Evolutionary conservation across 2,113 vertebrate species (phyloP).

Genomic region (Anthoscopus minutus): DNA sequence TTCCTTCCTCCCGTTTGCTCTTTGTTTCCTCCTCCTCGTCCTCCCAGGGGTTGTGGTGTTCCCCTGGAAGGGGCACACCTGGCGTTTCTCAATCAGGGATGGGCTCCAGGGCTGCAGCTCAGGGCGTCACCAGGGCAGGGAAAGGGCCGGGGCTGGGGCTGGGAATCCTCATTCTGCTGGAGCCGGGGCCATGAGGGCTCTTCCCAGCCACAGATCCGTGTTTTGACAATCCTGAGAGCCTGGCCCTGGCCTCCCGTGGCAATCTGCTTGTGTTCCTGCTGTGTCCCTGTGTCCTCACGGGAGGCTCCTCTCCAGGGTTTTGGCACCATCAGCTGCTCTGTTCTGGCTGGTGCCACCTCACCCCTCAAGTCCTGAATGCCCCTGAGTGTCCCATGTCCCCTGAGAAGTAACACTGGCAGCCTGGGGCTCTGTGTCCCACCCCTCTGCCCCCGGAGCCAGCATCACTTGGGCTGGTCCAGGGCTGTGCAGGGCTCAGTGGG

Average conservation of each 20-base stretch:
- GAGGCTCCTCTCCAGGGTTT: background rate
- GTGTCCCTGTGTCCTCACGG: background rate
- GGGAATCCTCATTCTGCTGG: background rate
- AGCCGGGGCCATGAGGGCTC: background rate
- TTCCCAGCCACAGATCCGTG: background rate
- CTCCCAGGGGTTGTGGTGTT: constrained; percentile 65
- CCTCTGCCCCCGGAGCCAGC: background rate
- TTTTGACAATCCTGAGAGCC: constrained; percentile 71
- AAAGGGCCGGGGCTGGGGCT: background rate
- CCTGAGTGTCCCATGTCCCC: background rate
- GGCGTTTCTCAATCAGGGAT: constrained; percentile 76
- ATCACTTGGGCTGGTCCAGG: fast-evolving
- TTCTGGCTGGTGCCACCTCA: background rate
- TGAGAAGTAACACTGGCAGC: background rate
- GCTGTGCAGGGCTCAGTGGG: background rate
- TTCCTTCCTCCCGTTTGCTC: background rate
- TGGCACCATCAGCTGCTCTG: background rate
- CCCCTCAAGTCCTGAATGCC: background rate
- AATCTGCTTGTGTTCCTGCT: background rate
- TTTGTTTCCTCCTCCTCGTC: background rate
- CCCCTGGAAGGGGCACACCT: constrained; percentile 10
- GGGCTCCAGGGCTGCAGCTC: constrained; percentile 19
- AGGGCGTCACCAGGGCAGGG: constrained; percentile 38
- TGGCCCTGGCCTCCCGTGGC: constrained; percentile 34
- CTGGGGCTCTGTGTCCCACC: too few relatives aligned